Base-by-base conservation (phyloP, 92 coral and sea anemone species). In the Paramuricea clavata region DNA sequence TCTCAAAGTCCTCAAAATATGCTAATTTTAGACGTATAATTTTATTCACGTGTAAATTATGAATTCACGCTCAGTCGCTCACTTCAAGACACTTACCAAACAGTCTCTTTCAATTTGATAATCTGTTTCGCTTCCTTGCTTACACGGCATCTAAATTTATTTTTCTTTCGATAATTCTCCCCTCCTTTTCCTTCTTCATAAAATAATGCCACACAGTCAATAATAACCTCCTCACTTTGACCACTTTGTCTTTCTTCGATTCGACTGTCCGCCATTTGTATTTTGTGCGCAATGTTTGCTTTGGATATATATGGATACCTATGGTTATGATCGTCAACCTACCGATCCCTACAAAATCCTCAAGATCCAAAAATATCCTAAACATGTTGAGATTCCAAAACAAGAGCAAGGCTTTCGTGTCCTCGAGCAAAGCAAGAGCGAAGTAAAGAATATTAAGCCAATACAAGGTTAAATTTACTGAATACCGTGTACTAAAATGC, bases 161-260 rank as follows among this genome's bases (percentile, higher is more conserved):
- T 88, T 68, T 88, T 88, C 76, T 61, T 73, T 12, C 89, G 26
- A 59, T 25, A 88, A 60, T 83, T 76, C 44, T 88, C 92, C 56
- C 88, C 85, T 12, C 89, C 92, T 57, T 83, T 74, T 19, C 92
- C 89, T 74, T 88, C 85, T 41, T 88, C 83, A 71, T 88, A 88
- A 82, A 81, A 82, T 32, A 49, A 17, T 15, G 83, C 91, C 54
- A 60, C 43, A 60, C 87, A 69, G 25, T 88, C 69, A 15, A 87
- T 87, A 60, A 87, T 41, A 19, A 43, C 57, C 19, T 82, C 79
- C 41, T 87, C 78, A 67, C 30, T 35, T 54, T 49, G n/a, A n/a
- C n/a, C n/a, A n/a, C n/a, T 10, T 47, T 10, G 54, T 47, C 54
- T 47, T 47, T 47, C 54, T 47, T 47, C 54, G 54, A 15, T 17